Evolutionary conservation across 2,888 invertebrate species (phyloP), one percentile per base, ranked within the genome.

Genomic region (Neocrepidodera transversa): DNA sequence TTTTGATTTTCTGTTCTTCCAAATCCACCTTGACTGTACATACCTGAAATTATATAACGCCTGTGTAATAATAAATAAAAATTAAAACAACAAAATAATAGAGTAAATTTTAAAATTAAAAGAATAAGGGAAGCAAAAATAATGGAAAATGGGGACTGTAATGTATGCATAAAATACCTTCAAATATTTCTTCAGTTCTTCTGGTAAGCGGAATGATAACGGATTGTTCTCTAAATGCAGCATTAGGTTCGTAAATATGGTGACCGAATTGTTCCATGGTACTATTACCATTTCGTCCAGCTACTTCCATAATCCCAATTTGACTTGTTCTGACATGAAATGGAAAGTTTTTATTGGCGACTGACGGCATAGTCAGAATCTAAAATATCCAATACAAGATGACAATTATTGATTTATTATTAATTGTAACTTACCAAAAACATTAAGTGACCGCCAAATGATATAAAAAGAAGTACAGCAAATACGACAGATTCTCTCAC

Each of bases 241-340:
- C 78, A 1, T 78, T 72, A 0, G 87, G 87, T 42, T 86, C 86
- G 68, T 89, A 88, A 0, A 85, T 81, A 68, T 86, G 87, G 30
- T 85, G 86, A 0, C 85, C 84, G 67, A 88, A 88, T 23, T 84
- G 81, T 64, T 87, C 86, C 7, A 86, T 72, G 1, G 80, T 81
- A 0, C 82, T 78, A 48, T 79, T 81, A 2, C 83, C 82, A 20
- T 82, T 80, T 78, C 82, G 68, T 5, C 70, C 70, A 14, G 76
- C 75, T 56, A 84, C 80, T 77, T 87, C 86, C 87, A 88, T 87
- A 0, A 87, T 83, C 1, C 88, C 88, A 20, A 90, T 88, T 80
- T 94, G 93, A 0, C 91, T 90, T 0, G 94, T 94, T 51, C 93
- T 81, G 20, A 95, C 93, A 76, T 95, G 95, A 76, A 92, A 95